These are phyloP conservation scores for Seriola dumerili DNA, from an alignment of 2,113 vertebrate genomes.

Conservation along the genomic window DNA sequence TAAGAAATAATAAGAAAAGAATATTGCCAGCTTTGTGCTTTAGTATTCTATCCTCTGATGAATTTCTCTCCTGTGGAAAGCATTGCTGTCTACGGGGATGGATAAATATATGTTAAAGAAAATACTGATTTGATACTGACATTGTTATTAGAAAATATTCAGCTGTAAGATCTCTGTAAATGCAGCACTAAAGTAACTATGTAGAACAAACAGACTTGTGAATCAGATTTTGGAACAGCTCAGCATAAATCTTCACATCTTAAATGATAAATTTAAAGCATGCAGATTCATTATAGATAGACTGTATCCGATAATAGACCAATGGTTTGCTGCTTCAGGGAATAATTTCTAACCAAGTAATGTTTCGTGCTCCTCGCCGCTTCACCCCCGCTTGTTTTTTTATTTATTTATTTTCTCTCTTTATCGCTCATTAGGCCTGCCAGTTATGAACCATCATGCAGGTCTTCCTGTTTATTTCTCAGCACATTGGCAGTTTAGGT, in stretches of 20 bases:
- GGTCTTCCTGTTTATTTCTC: constrained; percentile 33
- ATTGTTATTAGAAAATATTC: neutral
- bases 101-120: neutral
- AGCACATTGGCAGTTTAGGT: constrained; percentile 49
- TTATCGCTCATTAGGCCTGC: constrained; percentile 34
- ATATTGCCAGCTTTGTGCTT: neutral
- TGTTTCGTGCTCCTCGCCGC: constrained; percentile 12
- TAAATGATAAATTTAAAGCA: constrained; percentile 16
- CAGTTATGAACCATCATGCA: constrained; percentile 29
- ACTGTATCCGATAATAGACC: neutral
- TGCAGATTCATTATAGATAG: constrained; percentile 23
- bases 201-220: constrained; percentile 11
- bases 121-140: neutral
- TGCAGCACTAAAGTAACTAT: neutral
- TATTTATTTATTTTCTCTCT: neutral
- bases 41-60: neutral
- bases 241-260: neutral
- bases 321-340: neutral
- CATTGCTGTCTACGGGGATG: neutral
- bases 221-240: constrained; percentile 36
- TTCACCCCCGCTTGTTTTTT: neutral
- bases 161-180: neutral
- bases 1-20: neutral
- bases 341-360: constrained; percentile 5
- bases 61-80: neutral